Percentiles rank a stretch among this genome's conserved stretches.
Conservation (phyloP, 2,113 vertebrate species). For the Sylvilagus bachmani region DNA sequence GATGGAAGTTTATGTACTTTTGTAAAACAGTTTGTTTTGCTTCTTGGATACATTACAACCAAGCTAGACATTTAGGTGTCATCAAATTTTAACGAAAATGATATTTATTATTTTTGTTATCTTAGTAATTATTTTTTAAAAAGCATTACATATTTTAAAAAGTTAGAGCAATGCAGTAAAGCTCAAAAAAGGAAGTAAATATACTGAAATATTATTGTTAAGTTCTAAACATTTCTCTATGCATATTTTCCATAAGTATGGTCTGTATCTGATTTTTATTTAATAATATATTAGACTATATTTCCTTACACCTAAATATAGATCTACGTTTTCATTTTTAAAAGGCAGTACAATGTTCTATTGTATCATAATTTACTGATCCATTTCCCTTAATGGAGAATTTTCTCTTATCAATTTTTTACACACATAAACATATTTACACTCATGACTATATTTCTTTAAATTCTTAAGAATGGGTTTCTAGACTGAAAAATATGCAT, state of each 20-base stretch:
- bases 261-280: not conserved
- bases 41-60: not conserved
- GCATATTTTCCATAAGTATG: constrained; percentile 34
- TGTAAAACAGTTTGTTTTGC: constrained; percentile 16
- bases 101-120: not conserved
- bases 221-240: constrained; percentile 19
- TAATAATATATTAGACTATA: not conserved
- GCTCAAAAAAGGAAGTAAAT: constrained; percentile 9
- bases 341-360: not conserved
- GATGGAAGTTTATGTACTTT: not conserved
- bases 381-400: constrained; percentile 37
- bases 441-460: constrained; percentile 17
- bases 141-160: not conserved
- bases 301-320: constrained; percentile 2
- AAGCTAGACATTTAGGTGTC: not conserved
- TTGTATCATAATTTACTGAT: constrained; percentile 27
- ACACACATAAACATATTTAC: constrained; percentile 31
- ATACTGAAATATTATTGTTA: not conserved
- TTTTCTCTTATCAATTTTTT: constrained; percentile 26
- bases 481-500: not conserved
- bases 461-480: constrained; percentile 62
- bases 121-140: not conserved
- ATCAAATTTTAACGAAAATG: constrained; percentile 7
- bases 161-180: constrained; percentile 26
- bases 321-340: not conserved